These are phyloP conservation scores for Sorex fumeus DNA, from an alignment of 2,113 vertebrate species.

Conservation along the genomic window DNA sequence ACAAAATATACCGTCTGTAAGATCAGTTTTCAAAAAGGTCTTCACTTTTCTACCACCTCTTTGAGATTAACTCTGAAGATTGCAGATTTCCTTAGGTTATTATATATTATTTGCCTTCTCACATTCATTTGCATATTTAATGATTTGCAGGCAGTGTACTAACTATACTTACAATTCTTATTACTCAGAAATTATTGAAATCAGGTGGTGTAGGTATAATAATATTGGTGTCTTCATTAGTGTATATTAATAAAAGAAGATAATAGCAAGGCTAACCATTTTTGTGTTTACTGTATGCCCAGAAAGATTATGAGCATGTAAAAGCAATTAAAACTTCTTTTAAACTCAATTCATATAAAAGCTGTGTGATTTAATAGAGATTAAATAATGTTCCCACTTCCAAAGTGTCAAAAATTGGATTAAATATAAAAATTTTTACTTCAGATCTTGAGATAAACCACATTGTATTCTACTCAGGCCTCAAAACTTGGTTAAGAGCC, in stretches of 20 bases:
- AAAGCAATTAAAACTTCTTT: not conserved
- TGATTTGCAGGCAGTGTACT: not conserved
- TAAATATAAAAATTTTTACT: not conserved
- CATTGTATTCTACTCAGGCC: not conserved
- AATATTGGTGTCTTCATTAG: not conserved
- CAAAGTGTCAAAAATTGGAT: not conserved
- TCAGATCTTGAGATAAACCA: not conserved
- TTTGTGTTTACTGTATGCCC: not conserved
- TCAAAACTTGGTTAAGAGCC: slow-evolving; percentile 21
- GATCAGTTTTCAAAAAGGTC: not conserved
- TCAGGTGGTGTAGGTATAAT: not conserved
- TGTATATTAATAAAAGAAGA: not conserved
- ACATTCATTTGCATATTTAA: not conserved
- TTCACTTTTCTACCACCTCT: not conserved
- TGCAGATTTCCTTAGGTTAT: not conserved
- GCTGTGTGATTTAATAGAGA: not conserved
- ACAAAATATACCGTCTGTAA: not conserved
- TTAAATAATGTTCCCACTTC: not conserved
- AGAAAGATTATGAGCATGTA: not conserved
- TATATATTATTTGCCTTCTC: not conserved
- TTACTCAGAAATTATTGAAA: not conserved
- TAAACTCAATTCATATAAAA: not conserved
- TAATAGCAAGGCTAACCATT: not conserved
- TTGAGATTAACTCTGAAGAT: not conserved
- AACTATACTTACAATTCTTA: not conserved